Base-by-base conservation (phyloP, 2,113 vertebrate genomes). In the Onychostoma macrolepis region DNA sequence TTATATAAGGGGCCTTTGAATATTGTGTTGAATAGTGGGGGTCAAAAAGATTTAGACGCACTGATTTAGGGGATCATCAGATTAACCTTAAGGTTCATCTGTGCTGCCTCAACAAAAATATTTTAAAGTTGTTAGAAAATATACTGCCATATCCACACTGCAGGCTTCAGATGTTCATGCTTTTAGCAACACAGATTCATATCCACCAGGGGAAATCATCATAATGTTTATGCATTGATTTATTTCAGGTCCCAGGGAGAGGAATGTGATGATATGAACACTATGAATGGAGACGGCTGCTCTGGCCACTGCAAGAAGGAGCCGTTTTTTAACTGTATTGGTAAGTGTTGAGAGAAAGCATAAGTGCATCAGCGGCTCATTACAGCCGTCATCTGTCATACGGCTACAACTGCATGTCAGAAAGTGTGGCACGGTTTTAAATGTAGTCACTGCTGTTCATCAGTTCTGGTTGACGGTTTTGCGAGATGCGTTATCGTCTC, bases 231-330 rank as follows among this genome's bases (percentile, higher is more conserved):
- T 77, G 43, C 9, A 26, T 3, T 93, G 8, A 87, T 87, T 69
- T 71, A 74, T 92, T 91, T 50, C 93, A 99, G 98, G 89, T 95
- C 94, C 82, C 85, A 96, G 87, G 97, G 96, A 38, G 98, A 99
- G 89, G 96, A 99, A 90, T 99, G 98, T 6, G 98, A 99, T 74
- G 98, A 99, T 89, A 97, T 94, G 96, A 99, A 99, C 87, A 96
- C 96, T 53, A 89, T 97, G 92, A 99, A 96, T 28, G 97, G 97
- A 0, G 98, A 99, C 4, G 98, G 98, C 84, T 99, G 98, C 89
- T 99, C 97, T 50, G 96, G 96, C 36, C 98, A 97, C 90, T 99
- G 98, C 93, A 95, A 91, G 89, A 96, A 97, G 92, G 98, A 99
- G 88, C 26, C 95, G 1, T 97, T 97, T 92, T 99, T 99, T 93